Conservation (phyloP, 2,113 vertebrate genomes). For the Arenaria interpres region DNA sequence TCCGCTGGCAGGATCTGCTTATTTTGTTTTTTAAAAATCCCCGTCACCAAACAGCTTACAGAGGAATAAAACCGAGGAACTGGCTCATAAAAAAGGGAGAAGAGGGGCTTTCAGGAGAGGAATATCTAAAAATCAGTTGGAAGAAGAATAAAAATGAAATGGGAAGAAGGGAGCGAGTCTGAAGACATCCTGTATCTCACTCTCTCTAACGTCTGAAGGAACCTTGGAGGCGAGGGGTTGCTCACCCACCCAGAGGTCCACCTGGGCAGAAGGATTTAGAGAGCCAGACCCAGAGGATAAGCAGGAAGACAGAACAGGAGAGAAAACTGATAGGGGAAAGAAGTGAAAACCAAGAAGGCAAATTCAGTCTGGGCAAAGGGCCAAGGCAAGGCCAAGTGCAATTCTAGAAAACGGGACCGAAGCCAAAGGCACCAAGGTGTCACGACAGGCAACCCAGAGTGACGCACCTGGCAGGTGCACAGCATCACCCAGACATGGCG, state of each 20-base stretch:
- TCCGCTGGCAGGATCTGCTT: not conserved
- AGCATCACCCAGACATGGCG: not conserved
- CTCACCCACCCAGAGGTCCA: not conserved
- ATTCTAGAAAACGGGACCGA: conserved; percentile 36
- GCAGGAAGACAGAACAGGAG: not conserved
- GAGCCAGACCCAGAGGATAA: not conserved
- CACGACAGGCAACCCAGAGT: not conserved
- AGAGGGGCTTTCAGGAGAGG: not conserved
- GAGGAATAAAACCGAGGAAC: not conserved
- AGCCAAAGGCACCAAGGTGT: conserved; percentile 49
- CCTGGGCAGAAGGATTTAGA: not conserved
- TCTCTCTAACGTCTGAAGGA: not conserved
- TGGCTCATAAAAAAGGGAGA: not conserved
- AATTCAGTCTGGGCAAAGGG: conserved; percentile 48
- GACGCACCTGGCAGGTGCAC: not conserved
- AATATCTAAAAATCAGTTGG: not conserved
- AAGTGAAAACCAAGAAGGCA: conserved; percentile 58
- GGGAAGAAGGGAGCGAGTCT: not conserved
- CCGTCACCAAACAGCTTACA: not conserved
- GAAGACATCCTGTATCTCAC: not conserved
- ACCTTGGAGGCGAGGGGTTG: not conserved
- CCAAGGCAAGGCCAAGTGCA: conserved; percentile 59
- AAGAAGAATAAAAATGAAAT: not conserved
- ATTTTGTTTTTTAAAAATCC: not conserved
- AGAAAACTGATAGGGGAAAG: conserved; percentile 44